Conservation (phyloP, 2,888 invertebrate genomes). For the Spilosoma lubricipeda region DNA sequence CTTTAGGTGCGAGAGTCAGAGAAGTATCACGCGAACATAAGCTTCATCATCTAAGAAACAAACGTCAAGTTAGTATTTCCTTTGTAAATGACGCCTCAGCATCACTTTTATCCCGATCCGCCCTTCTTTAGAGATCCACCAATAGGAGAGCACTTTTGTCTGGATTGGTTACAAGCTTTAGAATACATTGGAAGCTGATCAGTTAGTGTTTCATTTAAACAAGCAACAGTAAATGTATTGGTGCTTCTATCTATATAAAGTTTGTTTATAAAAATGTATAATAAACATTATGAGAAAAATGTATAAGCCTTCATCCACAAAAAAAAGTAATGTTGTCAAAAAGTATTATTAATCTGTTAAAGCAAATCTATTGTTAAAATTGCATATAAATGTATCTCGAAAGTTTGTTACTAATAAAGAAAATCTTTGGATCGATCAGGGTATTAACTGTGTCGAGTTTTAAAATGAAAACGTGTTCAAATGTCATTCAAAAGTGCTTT, state of each 20-base stretch:
- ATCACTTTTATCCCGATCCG: constrained; percentile 72
- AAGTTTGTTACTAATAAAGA: no score
- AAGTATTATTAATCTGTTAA: no score
- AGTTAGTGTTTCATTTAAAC: constrained; percentile 73
- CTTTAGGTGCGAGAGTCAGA: constrained; percentile 64
- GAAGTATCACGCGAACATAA: constrained; percentile 59
- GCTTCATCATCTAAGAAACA: constrained; percentile 64
- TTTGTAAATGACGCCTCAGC: constrained; percentile 56
- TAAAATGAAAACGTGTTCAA: no score
- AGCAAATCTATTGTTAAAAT: no score
- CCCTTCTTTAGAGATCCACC: constrained; percentile 66
- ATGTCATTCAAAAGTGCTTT: no score
- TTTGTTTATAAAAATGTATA: background rate
- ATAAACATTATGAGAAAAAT: background rate
- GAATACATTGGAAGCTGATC: constrained; percentile 73
- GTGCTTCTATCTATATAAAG: constrained; percentile 17
- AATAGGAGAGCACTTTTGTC: constrained; percentile 61
- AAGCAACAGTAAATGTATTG: constrained; percentile 52
- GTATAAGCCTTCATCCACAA: background rate
- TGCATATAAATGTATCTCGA: no score
- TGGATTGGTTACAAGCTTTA: constrained; percentile 78
- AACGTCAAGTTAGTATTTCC: constrained; percentile 60
- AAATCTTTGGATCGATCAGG: no score
- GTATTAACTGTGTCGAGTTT: no score
- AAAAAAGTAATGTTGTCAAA: no score